A percentile compares a stretch with the other conserved stretches of the same genome.
These are phyloP conservation scores for Orthonevra nobilis DNA, from an alignment of 2,888 invertebrate species.

Conservation along the genomic window DNA sequence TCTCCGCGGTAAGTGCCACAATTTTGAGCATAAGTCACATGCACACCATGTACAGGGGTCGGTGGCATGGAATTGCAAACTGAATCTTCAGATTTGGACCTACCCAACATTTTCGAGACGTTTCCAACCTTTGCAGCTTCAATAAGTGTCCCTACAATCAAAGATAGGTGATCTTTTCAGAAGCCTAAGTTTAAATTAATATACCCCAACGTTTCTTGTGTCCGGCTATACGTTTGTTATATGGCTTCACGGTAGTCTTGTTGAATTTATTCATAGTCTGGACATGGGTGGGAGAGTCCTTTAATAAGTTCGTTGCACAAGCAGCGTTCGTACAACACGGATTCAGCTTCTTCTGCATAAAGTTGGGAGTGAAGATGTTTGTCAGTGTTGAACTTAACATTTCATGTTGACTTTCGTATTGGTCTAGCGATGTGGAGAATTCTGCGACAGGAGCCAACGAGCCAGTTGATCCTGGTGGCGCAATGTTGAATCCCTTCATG, in stretches of 20 bases:
- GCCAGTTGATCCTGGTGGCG: slow-evolving; percentile 84
- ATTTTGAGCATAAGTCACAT: slow-evolving; percentile 77
- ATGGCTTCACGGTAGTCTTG: slow-evolving; percentile 77
- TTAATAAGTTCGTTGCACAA: slow-evolving; percentile 65
- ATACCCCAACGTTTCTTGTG: slow-evolving; percentile 89
- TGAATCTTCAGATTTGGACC: slow-evolving; percentile 91
- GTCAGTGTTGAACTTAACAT: slow-evolving; percentile 86
- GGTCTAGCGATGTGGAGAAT: slow-evolving; percentile 87
- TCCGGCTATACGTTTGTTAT: slow-evolving; percentile 82
- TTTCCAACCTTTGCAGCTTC: slow-evolving; percentile 92
- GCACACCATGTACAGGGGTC: slow-evolving; percentile 86
- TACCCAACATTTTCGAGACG: slow-evolving; percentile 89
- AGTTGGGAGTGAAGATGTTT: slow-evolving; percentile 82
- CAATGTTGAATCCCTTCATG: slow-evolving; percentile 97
- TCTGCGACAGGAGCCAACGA: slow-evolving; percentile 89
- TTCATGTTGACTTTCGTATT: slow-evolving; percentile 83
- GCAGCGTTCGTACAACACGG: slow-evolving; percentile 76
- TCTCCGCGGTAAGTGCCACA: slow-evolving; percentile 71
- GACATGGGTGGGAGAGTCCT: slow-evolving; percentile 66
- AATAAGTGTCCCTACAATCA: slow-evolving; percentile 84
- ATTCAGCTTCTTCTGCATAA: slow-evolving; percentile 77
- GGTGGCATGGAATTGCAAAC: slow-evolving; percentile 83
- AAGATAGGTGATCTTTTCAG: too few species aligned
- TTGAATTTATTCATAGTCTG: slow-evolving; percentile 77
- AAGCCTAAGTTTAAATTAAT: neutral